phyloP scores from a whole-genome alignment of 2,113 vertebrate species.

The Thamnaconus septentrionalis region DNA sequence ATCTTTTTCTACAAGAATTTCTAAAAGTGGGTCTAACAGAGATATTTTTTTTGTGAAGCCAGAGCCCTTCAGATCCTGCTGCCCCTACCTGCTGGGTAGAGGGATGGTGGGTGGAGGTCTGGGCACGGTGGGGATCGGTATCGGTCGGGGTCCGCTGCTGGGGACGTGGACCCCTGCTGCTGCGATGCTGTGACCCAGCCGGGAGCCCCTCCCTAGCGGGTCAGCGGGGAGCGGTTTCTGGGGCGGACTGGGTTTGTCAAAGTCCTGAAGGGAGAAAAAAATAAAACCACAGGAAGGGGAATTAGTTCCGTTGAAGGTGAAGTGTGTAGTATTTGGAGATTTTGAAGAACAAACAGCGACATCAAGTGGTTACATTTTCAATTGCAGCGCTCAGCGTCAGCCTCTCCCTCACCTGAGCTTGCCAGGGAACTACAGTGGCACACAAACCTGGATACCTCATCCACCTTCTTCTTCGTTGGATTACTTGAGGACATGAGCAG shows the following conservation, averaged over 20 bases:
- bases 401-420: too few relatives aligned
- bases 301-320: too few relatives aligned
- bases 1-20: too few relatives aligned
- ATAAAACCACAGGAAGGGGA: neutral
- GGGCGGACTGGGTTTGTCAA: constrained; percentile 83
- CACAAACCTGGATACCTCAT: too few relatives aligned
- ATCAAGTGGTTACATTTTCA: too few relatives aligned
- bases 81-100: constrained; percentile 80
- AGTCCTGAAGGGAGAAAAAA: constrained; percentile 69
- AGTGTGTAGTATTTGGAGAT: too few relatives aligned
- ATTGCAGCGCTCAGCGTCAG: too few relatives aligned
- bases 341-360: too few relatives aligned
- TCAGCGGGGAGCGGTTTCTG: constrained; percentile 89
- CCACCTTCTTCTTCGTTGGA: too few relatives aligned
- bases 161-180: constrained; percentile 36
- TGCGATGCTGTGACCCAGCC: constrained; percentile 7
- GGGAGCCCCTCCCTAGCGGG: constrained; percentile 76
- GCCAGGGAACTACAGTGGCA: too few relatives aligned
- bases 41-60: neutral
- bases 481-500: too few relatives aligned
- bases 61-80: neutral
- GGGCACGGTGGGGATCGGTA: constrained; percentile 55
- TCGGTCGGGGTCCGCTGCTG: constrained; percentile 23
- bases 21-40: too few relatives aligned
- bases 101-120: constrained; percentile 58